Base-by-base conservation (phyloP, 1,140 invertebrate genomes). In the Nymphalis io region DNA sequence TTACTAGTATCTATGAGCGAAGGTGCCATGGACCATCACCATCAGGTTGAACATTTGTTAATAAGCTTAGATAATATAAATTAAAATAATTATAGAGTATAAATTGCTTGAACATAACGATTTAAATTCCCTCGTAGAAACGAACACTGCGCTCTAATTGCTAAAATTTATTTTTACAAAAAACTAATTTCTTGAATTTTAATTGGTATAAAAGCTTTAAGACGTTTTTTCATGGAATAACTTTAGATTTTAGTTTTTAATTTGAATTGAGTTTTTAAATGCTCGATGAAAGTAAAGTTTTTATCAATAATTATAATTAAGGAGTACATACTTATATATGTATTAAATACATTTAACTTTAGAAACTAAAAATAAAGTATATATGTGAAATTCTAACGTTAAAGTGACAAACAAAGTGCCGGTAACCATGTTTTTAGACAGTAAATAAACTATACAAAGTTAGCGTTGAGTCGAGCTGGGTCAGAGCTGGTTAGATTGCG, bases 151-250 rank as follows among this genome's bases (percentile, higher is more conserved):
- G 58, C 58, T 42, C 58, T 60, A 60, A 60, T 42, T 60, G 40
- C 38, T 40, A 15, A 40, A 60, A 60, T 18, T 16, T 23, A 60
- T 60, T 60, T 60, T 60, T 42, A 60, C 58, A 40, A 42, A 42
- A 60, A 60, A 40, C 5, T 59, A 38, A 13, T 46, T 46, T 46
- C 42, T 46, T 46, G 33, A 60, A 60, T 60, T 60, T 60, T 40
- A 60, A 60, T 60, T 40, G 58, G 18, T 38, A 46, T 46, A 46
- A 42, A 40, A 60, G 58, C 58, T 60, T 60, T 20, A 60, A 60
- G 58, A 60, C 40, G 20, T 60, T 60, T 60, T 15, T 20, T 20
- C 58, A 20, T 10, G 13, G 18, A 42, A 21, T 1, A 42, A 60
- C 58, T 60, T 23, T 20, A 42, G 58, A 42, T 60, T 60, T 60